Base-by-base conservation (phyloP, 2,113 vertebrate genomes). In the Empidonax alnorum region DNA sequence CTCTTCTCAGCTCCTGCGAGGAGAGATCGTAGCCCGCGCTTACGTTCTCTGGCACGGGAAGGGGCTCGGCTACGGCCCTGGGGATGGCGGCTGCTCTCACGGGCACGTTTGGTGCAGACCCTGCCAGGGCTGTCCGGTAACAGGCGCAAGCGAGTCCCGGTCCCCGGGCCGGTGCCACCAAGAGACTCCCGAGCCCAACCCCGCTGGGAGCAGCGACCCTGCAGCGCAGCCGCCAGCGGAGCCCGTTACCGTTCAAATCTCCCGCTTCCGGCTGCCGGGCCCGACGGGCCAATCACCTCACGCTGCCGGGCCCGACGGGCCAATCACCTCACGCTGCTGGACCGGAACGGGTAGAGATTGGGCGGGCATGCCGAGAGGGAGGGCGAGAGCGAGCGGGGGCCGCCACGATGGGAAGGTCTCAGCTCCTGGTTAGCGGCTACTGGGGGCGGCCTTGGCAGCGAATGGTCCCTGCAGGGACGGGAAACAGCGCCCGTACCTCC, bases 351-450 rank as follows among this genome's bases (percentile, higher is more conserved):
- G 77, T 20, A 13, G 4, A 10, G 41, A 8, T 4, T 6, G 5
- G 2, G 3, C 1, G 10, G 23, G 31, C 22, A 3, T 18, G 10
- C 10, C 3, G 14, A 31, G 59, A 33, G 7, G 23, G 11, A 17
- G 42, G 33, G 10, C 10, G 19, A 9, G 0, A 0, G 5, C 6
- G 4, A 7, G 7, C 0, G 0, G 1, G 4, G 0, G 10, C 5
- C 4, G 33, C 8, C 1, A 0, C 3, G 3, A 8, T 8, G 23
- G 23, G 11, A 7, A 2, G 3, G 6, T 7, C 1, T 44, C 3
- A 5, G 5, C 7, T 21, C 12, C 23, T 5, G 10, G 7, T 13
- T 39, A 39, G 23, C 17, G n/a, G n/a, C 4, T n/a, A 10, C 3
- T 0, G 20, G 6, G 7, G 10, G 3, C 1, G 4, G 20, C 3